Percentiles rank a stretch among this genome's conserved stretches.
These are phyloP conservation scores for Stegana nigrithorax DNA, from an alignment of 2,888 invertebrate species.

Conservation along the genomic window DNA sequence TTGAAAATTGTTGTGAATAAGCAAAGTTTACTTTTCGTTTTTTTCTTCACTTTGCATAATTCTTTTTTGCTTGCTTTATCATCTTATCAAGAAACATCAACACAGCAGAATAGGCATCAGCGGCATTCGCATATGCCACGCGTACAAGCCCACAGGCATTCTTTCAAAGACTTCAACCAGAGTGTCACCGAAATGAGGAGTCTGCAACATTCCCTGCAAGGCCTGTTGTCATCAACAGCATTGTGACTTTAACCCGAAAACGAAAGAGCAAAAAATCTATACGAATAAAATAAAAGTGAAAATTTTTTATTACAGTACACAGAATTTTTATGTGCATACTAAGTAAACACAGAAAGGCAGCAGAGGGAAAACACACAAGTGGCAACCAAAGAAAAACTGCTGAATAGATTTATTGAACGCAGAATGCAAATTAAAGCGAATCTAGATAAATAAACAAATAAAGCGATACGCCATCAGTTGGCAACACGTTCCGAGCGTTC, in stretches of 20 bases:
- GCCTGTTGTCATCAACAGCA: too few relatives aligned
- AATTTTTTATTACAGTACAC: not conserved
- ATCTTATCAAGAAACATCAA: slow-evolving; percentile 10
- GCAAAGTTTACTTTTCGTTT: not conserved
- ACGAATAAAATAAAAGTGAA: not conserved
- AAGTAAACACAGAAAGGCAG: not conserved
- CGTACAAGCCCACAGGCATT: not conserved
- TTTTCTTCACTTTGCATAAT: not conserved
- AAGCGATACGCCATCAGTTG: not conserved
- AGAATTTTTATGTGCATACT: not conserved
- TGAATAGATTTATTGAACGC: slow-evolving; percentile 9
- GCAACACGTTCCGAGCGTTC: not conserved
- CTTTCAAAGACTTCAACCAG: not conserved
- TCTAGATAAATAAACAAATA: not conserved
- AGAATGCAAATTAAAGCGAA: not conserved
- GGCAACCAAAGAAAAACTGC: not conserved
- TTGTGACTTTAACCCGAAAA: too few relatives aligned
- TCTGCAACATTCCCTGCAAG: not conserved
- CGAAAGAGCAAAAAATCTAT: not conserved
- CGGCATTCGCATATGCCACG: not conserved
- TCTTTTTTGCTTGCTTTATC: slow-evolving; percentile 2
- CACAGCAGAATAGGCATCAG: not conserved
- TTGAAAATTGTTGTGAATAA: not conserved
- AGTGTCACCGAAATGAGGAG: not conserved
- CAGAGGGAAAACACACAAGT: not conserved